Percentiles rank a stretch among this genome's conserved stretches.
Conservation (phyloP, 1,140 invertebrate species). For the Temnothorax longispinosus region DNA sequence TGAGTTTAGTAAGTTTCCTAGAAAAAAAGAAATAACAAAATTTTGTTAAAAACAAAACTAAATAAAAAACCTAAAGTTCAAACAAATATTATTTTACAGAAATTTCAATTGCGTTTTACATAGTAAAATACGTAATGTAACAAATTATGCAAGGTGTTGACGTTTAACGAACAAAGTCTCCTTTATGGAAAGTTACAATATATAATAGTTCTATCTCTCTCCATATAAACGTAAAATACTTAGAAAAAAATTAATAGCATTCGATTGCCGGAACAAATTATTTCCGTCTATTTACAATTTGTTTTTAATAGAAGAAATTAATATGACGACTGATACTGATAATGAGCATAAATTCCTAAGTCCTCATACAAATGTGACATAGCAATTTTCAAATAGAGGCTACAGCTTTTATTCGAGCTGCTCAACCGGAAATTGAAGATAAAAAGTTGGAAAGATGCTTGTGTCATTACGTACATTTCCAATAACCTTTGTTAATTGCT, state of each 20-base stretch:
- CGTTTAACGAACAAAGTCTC: neutral
- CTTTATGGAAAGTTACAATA: neutral
- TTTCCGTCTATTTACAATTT: neutral
- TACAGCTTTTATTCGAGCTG: constrained; percentile 2
- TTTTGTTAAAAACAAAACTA: neutral
- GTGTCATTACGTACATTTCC: neutral
- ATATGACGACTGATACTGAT: neutral
- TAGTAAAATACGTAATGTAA: neutral
- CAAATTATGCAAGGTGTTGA: neutral
- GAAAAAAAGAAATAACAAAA: neutral
- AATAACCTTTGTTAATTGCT: neutral
- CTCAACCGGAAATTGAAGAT: constrained; percentile 6
- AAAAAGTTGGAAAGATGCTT: neutral
- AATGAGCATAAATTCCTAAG: neutral
- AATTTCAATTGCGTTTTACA: neutral
- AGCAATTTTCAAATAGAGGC: neutral
- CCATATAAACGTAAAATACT: neutral
- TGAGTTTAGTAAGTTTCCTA: neutral
- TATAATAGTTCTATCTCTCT: neutral
- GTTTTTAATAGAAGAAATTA: neutral
- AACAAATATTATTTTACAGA: neutral
- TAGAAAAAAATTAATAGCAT: neutral
- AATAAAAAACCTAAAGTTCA: neutral
- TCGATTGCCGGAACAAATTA: constrained; percentile 12
- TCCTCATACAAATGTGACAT: neutral